Evolutionary conservation across 2,888 invertebrate species (phyloP).

Genomic region (Spicauda simplicius): DNA sequence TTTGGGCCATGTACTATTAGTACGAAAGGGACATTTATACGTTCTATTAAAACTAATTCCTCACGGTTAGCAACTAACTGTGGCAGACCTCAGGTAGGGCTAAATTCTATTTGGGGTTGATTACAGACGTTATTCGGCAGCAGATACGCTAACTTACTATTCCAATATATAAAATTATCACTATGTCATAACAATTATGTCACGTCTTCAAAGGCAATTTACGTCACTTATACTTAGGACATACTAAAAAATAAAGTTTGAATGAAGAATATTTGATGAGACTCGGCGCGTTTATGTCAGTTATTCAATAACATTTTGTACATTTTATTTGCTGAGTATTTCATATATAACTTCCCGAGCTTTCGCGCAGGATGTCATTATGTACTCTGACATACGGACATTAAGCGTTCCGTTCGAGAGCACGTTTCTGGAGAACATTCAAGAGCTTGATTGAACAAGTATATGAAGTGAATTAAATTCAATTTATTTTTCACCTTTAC

Average conservation of each 20-base stretch:
- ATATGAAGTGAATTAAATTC: conserved; percentile 2
- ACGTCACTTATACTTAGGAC: too few relatives aligned
- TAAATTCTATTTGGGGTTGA: too few relatives aligned
- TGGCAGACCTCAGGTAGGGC: too few relatives aligned
- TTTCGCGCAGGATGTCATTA: conserved; percentile 18
- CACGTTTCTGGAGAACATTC: conserved; percentile 19
- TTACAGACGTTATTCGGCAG: too few relatives aligned
- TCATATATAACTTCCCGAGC: conserved; percentile 15
- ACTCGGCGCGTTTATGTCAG: not conserved
- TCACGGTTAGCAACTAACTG: too few relatives aligned
- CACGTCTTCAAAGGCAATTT: too few relatives aligned
- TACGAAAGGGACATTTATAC: too few relatives aligned
- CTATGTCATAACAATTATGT: too few relatives aligned
- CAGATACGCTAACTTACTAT: too few relatives aligned
- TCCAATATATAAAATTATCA: too few relatives aligned
- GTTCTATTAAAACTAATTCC: too few relatives aligned
- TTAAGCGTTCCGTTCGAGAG: conserved; percentile 22
- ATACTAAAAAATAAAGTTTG: not conserved
- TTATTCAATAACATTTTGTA: conserved; percentile 20
- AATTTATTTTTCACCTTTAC: not conserved
- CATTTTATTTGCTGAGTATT: conserved; percentile 6
- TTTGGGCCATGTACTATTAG: too few relatives aligned
- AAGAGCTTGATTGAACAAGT: not conserved
- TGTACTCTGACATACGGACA: conserved; percentile 21
- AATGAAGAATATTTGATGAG: not conserved